phyloP scores from a whole-genome alignment of 2,113 vertebrate species.

The Willisornis vidua region DNA sequence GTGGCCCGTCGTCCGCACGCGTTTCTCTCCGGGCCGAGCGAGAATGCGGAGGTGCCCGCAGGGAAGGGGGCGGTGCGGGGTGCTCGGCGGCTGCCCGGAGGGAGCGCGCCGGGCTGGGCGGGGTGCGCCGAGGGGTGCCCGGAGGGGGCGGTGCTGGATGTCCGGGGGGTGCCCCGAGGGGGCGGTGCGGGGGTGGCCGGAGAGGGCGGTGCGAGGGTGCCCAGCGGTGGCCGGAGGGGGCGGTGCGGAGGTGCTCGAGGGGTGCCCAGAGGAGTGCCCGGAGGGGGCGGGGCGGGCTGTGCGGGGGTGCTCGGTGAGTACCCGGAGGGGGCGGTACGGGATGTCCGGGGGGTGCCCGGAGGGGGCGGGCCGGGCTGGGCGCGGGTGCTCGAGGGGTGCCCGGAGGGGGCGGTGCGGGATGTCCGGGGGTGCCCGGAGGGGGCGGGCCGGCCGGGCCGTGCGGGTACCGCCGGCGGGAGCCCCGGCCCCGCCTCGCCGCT shows the following conservation, averaged over 20 bases:
- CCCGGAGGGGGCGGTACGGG: neutral
- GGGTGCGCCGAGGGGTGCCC: neutral
- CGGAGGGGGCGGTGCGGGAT: neutral
- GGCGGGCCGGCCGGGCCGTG: conserved; percentile 36
- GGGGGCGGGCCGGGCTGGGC: conserved; percentile 8
- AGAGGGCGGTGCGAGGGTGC: too few relatives aligned
- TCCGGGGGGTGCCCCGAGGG: too few relatives aligned
- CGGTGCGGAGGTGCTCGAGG: neutral
- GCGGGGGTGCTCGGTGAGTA: neutral
- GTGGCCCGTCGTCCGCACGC: neutral
- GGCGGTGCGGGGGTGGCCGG: too few relatives aligned
- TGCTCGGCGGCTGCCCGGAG: neutral
- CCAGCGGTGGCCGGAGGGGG: neutral
- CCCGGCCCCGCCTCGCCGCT: neutral
- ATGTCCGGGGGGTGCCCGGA: neutral
- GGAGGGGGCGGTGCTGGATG: neutral
- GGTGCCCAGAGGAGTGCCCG: neutral
- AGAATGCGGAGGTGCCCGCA: neutral
- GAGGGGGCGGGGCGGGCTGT: neutral
- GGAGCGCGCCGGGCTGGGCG: neutral
- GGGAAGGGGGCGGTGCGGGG: neutral
- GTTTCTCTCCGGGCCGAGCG: neutral
- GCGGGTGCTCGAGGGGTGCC: neutral
- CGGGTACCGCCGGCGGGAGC: neutral
- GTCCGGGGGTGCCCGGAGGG: neutral